A percentile compares a stretch with the other conserved stretches of the same genome.
Evolutionary conservation across 2,797 vertebrate genomes (phyloP).

Genomic region (Mergus octosetaceus): DNA sequence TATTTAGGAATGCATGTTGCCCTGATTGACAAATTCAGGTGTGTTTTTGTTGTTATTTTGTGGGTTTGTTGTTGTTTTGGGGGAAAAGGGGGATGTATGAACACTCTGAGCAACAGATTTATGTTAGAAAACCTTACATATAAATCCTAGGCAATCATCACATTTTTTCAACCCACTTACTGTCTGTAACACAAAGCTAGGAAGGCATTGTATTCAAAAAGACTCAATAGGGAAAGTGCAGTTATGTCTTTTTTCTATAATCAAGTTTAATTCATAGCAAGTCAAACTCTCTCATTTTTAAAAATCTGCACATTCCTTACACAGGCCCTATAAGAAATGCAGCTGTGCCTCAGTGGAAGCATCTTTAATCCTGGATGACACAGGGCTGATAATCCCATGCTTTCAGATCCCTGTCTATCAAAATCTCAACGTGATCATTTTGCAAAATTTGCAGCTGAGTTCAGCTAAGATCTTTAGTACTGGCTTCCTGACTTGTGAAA

Average conservation of each 20-base stretch:
- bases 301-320: background rate
- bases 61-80: no score
- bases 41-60: no score
- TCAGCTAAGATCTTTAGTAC: background rate
- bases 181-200: slow-evolving; percentile 45
- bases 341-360: background rate
- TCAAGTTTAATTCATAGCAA: background rate
- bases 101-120: background rate
- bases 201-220: slow-evolving; percentile 37
- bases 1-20: background rate
- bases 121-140: background rate
- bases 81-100: background rate
- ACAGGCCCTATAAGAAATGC: background rate
- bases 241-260: background rate
- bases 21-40: background rate
- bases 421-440: background rate
- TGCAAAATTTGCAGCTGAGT: background rate
- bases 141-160: slow-evolving; percentile 20
- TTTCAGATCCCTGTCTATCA: background rate
- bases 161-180: slow-evolving; percentile 53
- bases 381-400: background rate
- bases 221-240: slow-evolving; percentile 5
- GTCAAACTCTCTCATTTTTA: background rate
- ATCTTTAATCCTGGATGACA: background rate
- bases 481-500: background rate